phyloP scores from a whole-genome alignment of 1,140 invertebrate species.

The Goniozus legneri region DNA sequence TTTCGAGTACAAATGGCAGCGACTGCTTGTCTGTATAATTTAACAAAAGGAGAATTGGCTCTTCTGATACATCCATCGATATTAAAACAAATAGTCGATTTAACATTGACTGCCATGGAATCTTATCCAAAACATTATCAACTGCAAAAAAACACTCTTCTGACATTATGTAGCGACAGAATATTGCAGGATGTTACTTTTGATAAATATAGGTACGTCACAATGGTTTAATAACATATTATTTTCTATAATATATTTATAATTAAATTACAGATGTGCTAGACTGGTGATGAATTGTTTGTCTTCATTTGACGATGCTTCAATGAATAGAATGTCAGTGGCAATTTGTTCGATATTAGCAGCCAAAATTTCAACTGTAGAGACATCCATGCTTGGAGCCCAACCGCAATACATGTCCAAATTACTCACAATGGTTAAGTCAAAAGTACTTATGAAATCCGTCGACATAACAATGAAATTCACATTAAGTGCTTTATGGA shows the following conservation, averaged over 20 bases:
- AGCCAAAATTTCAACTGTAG: constrained; percentile 70
- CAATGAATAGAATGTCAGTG: constrained; percentile 79
- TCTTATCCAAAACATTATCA: constrained; percentile 68
- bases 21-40: constrained; percentile 78
- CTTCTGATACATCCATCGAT: constrained; percentile 66
- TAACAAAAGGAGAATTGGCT: constrained; percentile 68
- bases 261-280: constrained; percentile 57
- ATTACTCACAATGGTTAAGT: constrained; percentile 66
- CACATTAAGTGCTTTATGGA: constrained; percentile 79
- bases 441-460: constrained; percentile 59
- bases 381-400: constrained; percentile 71
- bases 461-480: constrained; percentile 79
- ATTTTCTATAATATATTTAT: neutral
- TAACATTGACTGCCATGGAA: constrained; percentile 71
- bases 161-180: constrained; percentile 76
- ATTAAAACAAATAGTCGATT: constrained; percentile 65
- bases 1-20: constrained; percentile 76
- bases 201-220: constrained; percentile 60
- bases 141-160: constrained; percentile 74
- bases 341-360: constrained; percentile 77
- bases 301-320: constrained; percentile 68
- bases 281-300: constrained; percentile 74
- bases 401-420: constrained; percentile 72
- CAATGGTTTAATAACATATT: constrained; percentile 1
- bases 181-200: constrained; percentile 76